Percentiles rank a stretch among this genome's conserved stretches.
Conservation (phyloP, 2,888 invertebrate species). For the Rhamphomyia laevipes region DNA sequence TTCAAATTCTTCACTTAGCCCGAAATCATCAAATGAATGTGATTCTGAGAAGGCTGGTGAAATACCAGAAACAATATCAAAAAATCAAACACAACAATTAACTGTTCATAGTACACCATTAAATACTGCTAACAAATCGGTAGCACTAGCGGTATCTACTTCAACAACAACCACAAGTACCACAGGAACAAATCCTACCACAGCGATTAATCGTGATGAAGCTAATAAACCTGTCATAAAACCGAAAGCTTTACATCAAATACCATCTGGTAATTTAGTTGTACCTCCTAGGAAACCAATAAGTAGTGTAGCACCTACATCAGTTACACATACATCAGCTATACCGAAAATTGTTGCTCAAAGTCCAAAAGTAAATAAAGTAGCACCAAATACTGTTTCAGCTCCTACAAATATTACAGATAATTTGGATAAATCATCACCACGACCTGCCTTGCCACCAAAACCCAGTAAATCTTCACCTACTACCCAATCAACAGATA, state of each 20-base stretch:
- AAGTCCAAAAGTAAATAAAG: conserved; percentile 40
- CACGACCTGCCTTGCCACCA: conserved; percentile 71
- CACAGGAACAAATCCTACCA: conserved; percentile 6
- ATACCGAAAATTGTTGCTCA: conserved; percentile 36
- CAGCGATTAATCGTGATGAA: not conserved
- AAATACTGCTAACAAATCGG: conserved; percentile 35
- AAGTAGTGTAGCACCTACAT: conserved; percentile 74
- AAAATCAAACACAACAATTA: conserved; percentile 35
- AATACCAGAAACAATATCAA: conserved; percentile 28
- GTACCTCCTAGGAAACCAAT: conserved; percentile 62
- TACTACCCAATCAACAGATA: conserved; percentile 32
- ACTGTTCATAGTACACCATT: conserved; percentile 46
- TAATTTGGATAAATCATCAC: conserved; percentile 47
- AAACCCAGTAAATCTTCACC: conserved; percentile 55
- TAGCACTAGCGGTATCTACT: conserved; percentile 30
- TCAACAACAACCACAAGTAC: conserved; percentile 20
- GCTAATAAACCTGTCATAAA: conserved; percentile 24
- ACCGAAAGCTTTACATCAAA: conserved; percentile 34
- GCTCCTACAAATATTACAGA: conserved; percentile 21
- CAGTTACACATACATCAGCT: conserved; percentile 40
- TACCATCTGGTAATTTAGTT: conserved; percentile 28
- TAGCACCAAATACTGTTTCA: conserved; percentile 35
- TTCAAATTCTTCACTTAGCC: conserved; percentile 6
- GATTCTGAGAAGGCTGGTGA: conserved; percentile 22
- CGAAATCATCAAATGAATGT: conserved; percentile 18